phyloP scores from a whole-genome alignment of 1,140 invertebrate species.

The Leptinotarsa lineolata region DNA sequence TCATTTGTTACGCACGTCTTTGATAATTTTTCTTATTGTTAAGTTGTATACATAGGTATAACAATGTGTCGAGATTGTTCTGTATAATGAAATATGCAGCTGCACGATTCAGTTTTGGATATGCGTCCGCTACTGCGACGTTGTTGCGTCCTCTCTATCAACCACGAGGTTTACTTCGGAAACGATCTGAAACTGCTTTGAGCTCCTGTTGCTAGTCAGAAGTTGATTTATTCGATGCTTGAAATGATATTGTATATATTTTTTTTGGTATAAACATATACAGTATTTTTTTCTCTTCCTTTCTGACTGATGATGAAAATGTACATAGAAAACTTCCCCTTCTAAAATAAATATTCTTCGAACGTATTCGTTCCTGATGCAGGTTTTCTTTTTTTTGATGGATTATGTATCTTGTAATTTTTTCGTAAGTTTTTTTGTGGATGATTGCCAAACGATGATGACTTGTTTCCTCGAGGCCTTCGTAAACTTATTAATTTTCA shows the following conservation, averaged over 20 bases:
- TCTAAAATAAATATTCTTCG: too few relatives aligned
- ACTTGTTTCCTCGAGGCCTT: too few relatives aligned
- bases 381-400: too few relatives aligned
- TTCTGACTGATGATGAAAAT: conserved; percentile 43
- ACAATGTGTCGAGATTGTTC: conserved; percentile 37
- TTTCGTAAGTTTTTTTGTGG: too few relatives aligned
- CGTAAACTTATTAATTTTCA: too few relatives aligned
- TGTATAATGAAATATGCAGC: conserved; percentile 51
- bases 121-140: conserved; percentile 15
- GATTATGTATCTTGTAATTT: too few relatives aligned
- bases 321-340: too few relatives aligned
- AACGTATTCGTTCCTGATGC: too few relatives aligned
- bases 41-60: conserved; percentile 48
- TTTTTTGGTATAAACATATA: conserved; percentile 45
- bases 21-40: conserved; percentile 36
- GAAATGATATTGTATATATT: conserved; percentile 48
- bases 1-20: conserved; percentile 9
- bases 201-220: conserved; percentile 48
- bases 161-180: conserved; percentile 11
- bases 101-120: conserved; percentile 47
- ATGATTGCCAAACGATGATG: too few relatives aligned
- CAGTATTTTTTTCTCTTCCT: conserved; percentile 39
- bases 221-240: conserved; percentile 21
- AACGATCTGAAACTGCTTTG: conserved; percentile 46
- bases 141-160: too few relatives aligned